Evolutionary conservation across 2,888 invertebrate species (phyloP).

Genomic region (Dastarcus helophoroides): DNA sequence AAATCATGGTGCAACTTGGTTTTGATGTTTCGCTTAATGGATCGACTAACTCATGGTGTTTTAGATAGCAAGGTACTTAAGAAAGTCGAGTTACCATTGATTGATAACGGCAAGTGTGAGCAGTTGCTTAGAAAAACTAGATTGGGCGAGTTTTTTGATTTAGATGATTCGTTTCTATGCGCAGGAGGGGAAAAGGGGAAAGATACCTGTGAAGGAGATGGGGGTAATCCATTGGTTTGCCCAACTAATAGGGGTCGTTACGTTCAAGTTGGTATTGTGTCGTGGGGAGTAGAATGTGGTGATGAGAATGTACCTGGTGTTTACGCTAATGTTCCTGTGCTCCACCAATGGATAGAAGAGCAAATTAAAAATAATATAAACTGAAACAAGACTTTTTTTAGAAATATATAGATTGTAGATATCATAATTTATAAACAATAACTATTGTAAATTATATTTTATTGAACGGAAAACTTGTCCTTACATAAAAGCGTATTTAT

Average conservation of each 20-base stretch:
- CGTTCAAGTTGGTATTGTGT: slow-evolving; percentile 66
- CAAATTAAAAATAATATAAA: too few relatives aligned
- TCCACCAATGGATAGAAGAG: slow-evolving; percentile 65
- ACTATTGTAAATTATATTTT: too few relatives aligned
- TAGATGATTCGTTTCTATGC: slow-evolving; percentile 64
- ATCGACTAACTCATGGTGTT: too few relatives aligned
- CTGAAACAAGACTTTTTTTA: too few relatives aligned
- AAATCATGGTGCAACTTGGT: too few relatives aligned
- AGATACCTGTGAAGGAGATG: slow-evolving; percentile 74
- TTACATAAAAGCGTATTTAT: too few relatives aligned
- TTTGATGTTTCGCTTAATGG: neutral
- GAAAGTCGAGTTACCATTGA: slow-evolving; percentile 57
- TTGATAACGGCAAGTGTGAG: slow-evolving; percentile 49
- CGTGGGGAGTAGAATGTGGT: slow-evolving; percentile 85
- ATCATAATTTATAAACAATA: too few relatives aligned
- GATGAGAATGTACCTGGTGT: slow-evolving; percentile 52
- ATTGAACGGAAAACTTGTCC: too few relatives aligned
- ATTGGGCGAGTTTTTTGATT: slow-evolving; percentile 50
- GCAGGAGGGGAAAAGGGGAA: slow-evolving; percentile 64
- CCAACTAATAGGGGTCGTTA: slow-evolving; percentile 47
- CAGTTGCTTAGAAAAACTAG: slow-evolving; percentile 46
- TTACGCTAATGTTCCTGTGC: slow-evolving; percentile 55
- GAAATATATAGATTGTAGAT: too few relatives aligned
- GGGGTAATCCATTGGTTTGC: slow-evolving; percentile 70
- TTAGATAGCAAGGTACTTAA: slow-evolving; percentile 45